These are phyloP conservation scores for Cololabis saira DNA, from an alignment of 2,113 vertebrate species.

Conservation along the genomic window DNA sequence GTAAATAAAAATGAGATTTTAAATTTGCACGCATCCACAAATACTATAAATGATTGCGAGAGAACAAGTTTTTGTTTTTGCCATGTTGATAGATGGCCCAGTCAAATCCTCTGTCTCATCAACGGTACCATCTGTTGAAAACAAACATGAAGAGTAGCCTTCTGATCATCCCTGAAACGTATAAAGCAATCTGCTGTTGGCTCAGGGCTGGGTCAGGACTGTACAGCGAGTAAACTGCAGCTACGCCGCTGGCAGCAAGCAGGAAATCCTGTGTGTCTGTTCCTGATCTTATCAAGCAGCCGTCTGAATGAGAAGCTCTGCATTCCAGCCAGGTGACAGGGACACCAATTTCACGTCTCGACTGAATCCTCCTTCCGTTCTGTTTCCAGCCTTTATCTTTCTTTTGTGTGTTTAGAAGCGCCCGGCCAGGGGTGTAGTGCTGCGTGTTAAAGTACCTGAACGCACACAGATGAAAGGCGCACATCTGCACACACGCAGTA, in stretches of 20 bases:
- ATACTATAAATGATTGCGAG: not conserved
- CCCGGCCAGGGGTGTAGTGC: constrained; percentile 1
- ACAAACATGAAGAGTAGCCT: not conserved
- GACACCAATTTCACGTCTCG: constrained; percentile 64
- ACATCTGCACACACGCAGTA: not conserved
- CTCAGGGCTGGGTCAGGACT: constrained; percentile 12
- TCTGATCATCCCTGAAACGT: not conserved
- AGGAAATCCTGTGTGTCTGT: constrained; percentile 73
- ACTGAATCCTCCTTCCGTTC: constrained; percentile 53
- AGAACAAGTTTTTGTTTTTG: not conserved
- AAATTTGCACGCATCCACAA: not conserved
- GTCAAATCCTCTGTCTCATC: not conserved
- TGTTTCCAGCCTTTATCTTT: constrained; percentile 18
- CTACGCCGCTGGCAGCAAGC: constrained; percentile 27
- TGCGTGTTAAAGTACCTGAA: not conserved
- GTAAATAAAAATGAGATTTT: not conserved
- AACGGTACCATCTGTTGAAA: not conserved
- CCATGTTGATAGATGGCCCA: not conserved
- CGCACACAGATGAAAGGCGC: not conserved
- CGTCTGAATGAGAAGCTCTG: constrained; percentile 54
- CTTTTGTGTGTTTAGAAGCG: constrained; percentile 32
- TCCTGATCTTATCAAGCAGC: constrained; percentile 67
- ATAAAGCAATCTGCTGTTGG: constrained; percentile 3
- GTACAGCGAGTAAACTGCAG: constrained; percentile 9
- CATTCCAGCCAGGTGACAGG: constrained; percentile 78